Evolutionary conservation across 2,797 vertebrate species (phyloP), one percentile per base, ranked within the genome.

Genomic region (Coregonus sp.): DNA sequence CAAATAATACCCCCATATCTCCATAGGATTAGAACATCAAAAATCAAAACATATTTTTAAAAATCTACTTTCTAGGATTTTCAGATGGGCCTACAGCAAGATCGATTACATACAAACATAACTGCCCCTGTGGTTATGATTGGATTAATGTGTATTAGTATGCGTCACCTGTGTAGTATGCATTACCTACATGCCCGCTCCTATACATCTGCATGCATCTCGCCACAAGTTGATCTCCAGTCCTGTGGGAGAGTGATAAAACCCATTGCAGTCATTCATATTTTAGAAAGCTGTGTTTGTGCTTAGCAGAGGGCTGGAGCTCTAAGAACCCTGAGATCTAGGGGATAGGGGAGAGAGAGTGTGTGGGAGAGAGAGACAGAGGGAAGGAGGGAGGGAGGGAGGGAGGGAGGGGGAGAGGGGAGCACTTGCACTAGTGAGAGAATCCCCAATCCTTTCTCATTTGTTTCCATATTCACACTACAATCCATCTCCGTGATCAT

Each of bases 221-320:
- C 37, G 72, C 75, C 70, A 47, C 9, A 66, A 76, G 54, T 65
- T 18, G 67, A 73, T 73, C 72, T 35, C 61, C 73, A 56, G 52
- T 56, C 47, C 51, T 35, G 33, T 15, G 66, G 31, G 71, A 77
- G 76, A 52, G 70, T 68, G 56, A 70, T 72, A 63, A 81, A 84
- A 80, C 76, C 73, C 72, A 52, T 67, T 33, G 40, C 75, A 66
- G 29, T 65, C 79, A 82, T 87, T 71, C 85, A 89, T 87, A 85
- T 84, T 86, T 89, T 70, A 87, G 75, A 68, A 59, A 70, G 37
- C 76, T 73, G 70, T 80, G 74, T 85, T 82, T 87, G 78, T 76
- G 75, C 71, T 69, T 74, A 63, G 75, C 56, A 73, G 73, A 65
- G 65, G 69, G 67, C 75, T 79, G 61, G 35, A 70, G 51, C 74